phyloP scores from a whole-genome alignment of 53 echinoderm and acorn worm species.

The Holothuria scabra region DNA sequence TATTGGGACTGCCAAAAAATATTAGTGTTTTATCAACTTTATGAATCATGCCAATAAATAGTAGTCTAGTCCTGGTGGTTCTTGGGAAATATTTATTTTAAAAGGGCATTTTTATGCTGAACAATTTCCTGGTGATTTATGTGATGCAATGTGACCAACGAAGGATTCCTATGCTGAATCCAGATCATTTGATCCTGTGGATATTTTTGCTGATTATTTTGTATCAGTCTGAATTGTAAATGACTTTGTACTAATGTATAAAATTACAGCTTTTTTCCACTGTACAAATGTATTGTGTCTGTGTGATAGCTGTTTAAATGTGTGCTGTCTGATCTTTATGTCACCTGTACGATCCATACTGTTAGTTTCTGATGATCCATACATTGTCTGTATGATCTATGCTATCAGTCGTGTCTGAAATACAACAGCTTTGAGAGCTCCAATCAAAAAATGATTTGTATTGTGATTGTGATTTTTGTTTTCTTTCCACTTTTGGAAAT shows the following conservation, averaged over 20 bases:
- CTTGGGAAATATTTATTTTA: no score
- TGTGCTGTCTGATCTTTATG: constrained; percentile 3
- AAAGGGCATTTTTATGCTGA: no score
- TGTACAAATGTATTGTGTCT: constrained; percentile 27
- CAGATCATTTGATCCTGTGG: no score
- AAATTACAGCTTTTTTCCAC: constrained; percentile 27
- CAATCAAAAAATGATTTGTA: not conserved
- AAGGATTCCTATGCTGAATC: no score
- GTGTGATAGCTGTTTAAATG: constrained; percentile 23
- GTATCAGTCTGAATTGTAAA: constrained; percentile 39
- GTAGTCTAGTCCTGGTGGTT: no score
- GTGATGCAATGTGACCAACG: no score
- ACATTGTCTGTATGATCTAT: constrained; percentile 1
- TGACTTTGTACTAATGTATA: constrained; percentile 31
- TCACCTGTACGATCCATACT: constrained; percentile 4
- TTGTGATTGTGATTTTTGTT: not conserved
- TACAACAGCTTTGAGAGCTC: constrained; percentile 14
- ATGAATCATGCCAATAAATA: no score
- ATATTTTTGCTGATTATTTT: constrained; percentile 15
- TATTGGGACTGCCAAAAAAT: no score
- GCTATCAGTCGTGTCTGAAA: constrained; percentile 27
- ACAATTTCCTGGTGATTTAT: no score
- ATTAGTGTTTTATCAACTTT: no score
- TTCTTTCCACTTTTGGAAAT: no score
- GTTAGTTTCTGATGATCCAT: not conserved